Evolutionary conservation across 2,797 vertebrate species (phyloP).

Genomic region (Tapirus indicus): DNA sequence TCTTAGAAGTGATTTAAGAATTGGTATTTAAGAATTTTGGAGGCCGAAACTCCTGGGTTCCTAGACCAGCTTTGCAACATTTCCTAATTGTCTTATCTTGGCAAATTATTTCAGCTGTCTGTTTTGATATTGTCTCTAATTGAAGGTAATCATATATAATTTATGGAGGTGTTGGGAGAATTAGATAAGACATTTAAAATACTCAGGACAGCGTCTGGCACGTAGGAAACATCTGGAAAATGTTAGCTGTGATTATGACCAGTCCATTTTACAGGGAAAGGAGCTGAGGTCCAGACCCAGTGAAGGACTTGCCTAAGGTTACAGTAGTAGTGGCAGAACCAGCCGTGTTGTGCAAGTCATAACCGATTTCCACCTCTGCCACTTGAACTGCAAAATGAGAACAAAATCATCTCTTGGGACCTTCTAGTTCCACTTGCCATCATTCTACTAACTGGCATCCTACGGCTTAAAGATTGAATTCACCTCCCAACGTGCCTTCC

Average conservation of each 20-base stretch:
- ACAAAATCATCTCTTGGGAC: not conserved
- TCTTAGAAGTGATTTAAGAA: slow-evolving; percentile 55
- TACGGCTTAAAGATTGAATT: slow-evolving; percentile 3
- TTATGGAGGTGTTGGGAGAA: not conserved
- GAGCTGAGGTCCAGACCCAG: not conserved
- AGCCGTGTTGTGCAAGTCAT: not conserved
- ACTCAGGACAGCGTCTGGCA: not conserved
- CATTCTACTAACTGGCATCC: not conserved
- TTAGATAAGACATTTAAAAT: not conserved
- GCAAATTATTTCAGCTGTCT: slow-evolving; percentile 10
- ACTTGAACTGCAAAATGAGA: slow-evolving; percentile 19
- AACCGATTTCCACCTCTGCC: slow-evolving; percentile 7
- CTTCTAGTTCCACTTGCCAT: not conserved
- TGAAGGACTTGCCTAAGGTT: not conserved
- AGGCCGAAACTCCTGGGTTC: not conserved
- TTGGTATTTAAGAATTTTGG: slow-evolving; percentile 25
- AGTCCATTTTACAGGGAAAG: not conserved
- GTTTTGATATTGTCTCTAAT: slow-evolving; percentile 3
- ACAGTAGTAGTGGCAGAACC: not conserved
- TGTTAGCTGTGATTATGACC: not conserved
- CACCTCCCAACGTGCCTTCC: not conserved
- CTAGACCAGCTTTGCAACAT: slow-evolving; percentile 41
- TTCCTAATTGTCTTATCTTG: not conserved
- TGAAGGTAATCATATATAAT: slow-evolving; percentile 13
- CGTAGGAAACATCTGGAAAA: not conserved